These are phyloP conservation scores for Maniola hyperantus DNA, from an alignment of 2,888 invertebrate species.

Conservation along the genomic window DNA sequence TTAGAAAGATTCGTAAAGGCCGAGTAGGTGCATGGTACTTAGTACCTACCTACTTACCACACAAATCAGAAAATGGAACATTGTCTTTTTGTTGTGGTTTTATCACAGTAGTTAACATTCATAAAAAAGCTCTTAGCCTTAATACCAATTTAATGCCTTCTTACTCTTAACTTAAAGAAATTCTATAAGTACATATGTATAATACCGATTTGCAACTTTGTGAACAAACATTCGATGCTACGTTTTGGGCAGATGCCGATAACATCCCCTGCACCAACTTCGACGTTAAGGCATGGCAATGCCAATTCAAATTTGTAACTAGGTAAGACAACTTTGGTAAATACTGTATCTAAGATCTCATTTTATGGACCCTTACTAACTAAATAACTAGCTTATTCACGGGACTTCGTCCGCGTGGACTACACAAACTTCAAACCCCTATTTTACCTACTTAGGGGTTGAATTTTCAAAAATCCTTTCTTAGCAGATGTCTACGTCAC, in stretches of 20 bases:
- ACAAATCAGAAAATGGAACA: slow-evolving; percentile 6
- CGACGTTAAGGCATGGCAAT: not conserved
- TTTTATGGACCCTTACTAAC: not conserved
- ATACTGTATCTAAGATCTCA: not conserved
- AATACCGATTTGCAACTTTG: not conserved
- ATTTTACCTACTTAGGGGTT: no score
- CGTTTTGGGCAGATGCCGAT: slow-evolving; percentile 8
- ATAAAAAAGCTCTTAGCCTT: slow-evolving; percentile 9
- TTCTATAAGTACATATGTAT: no score
- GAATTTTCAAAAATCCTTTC: no score
- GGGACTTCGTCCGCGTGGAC: no score
- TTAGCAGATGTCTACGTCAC: no score
- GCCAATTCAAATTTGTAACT: not conserved
- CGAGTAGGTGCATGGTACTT: no score
- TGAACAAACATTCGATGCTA: not conserved
- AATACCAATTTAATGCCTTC: not conserved
- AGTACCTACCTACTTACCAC: not conserved
- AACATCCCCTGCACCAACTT: not conserved
- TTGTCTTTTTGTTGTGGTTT: slow-evolving; percentile 7
- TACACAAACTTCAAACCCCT: no score
- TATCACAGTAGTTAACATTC: not conserved
- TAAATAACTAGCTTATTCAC: no score
- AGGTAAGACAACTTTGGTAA: not conserved
- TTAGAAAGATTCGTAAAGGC: no score
- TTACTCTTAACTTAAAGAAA: not conserved